These are phyloP conservation scores for Mormyrops boulengeri DNA, from an alignment of 2,797 vertebrate species.

Conservation along the genomic window DNA sequence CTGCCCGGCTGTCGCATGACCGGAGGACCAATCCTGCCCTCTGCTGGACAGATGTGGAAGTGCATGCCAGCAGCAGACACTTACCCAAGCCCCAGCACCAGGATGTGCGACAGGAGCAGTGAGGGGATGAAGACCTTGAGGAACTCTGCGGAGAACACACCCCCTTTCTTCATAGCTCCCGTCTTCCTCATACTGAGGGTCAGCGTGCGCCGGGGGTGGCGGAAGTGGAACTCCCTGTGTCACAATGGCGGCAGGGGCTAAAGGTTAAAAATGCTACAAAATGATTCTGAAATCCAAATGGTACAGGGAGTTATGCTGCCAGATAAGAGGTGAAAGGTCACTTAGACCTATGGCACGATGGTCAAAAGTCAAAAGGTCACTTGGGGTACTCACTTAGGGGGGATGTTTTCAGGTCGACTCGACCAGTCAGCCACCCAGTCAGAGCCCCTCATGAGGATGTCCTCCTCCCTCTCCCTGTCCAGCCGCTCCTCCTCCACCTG, in stretches of 20 bases:
- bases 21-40: conserved; percentile 18
- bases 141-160: conserved; percentile 95
- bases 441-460: conserved; percentile 83
- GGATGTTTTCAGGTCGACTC: conserved; percentile 93
- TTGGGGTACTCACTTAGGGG: conserved; percentile 76
- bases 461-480: conserved; percentile 85
- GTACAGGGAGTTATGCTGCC: background rate
- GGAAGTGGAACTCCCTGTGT: conserved; percentile 91
- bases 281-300: background rate
- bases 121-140: conserved; percentile 97
- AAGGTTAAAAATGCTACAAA: background rate
- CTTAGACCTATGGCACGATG: background rate
- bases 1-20: background rate
- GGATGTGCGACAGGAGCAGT: conserved; percentile 90
- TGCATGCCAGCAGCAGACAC: conserved; percentile 33
- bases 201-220: conserved; percentile 85
- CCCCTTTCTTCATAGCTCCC: conserved; percentile 97
- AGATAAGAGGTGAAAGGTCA: background rate
- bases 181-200: conserved; percentile 97
- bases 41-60: conserved; percentile 35
- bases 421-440: conserved; percentile 98
- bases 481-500: conserved; percentile 81
- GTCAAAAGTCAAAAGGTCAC: background rate
- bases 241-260: background rate
- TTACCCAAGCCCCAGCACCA: conserved; percentile 94